Percentiles rank a stretch among this genome's conserved stretches.
phyloP scores from a whole-genome alignment of 1,140 invertebrate genomes.

The Aphaenogaster floridana region DNA sequence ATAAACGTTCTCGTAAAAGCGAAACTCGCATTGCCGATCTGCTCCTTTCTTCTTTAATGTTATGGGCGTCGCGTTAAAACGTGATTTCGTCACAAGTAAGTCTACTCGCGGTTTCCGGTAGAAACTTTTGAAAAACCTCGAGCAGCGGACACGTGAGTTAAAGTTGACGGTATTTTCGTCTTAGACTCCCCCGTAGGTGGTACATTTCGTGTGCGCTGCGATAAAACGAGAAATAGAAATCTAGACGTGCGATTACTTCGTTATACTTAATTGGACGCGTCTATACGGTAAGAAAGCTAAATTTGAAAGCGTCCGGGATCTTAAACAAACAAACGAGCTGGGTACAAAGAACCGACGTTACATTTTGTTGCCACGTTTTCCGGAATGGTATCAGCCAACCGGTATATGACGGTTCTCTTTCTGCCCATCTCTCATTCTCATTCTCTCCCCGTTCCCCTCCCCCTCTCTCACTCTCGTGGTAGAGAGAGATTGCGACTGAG shows the following conservation, averaged over 20 bases:
- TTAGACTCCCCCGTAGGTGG: neutral
- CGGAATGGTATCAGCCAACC: constrained; percentile 64
- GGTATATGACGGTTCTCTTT: constrained; percentile 62
- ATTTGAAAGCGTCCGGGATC: neutral
- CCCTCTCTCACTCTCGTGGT: constrained; percentile 59
- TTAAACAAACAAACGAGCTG: constrained; percentile 25
- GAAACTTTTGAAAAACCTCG: constrained; percentile 43
- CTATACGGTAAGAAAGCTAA: neutral
- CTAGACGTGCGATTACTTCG: constrained; percentile 22
- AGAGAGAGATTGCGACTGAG: constrained; percentile 70
- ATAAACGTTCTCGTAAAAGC: neutral
- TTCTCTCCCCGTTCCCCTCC: constrained; percentile 27
- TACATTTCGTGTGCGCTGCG: neutral
- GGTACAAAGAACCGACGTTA: constrained; percentile 31
- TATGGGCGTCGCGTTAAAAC: constrained; percentile 25
- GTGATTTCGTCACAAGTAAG: constrained; percentile 42
- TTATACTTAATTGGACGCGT: constrained; percentile 31
- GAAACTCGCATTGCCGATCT: neutral
- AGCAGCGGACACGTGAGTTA: constrained; percentile 44
- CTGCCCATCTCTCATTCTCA: constrained; percentile 52
- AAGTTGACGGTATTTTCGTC: constrained; percentile 41
- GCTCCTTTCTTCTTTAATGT: constrained; percentile 24
- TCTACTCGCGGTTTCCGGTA: constrained; percentile 29
- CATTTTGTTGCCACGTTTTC: constrained; percentile 66
- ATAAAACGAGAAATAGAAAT: constrained; percentile 13